A percentile compares a stretch with the other conserved stretches of the same genome.
These are phyloP conservation scores for Lochmaea crataegi DNA, from an alignment of 2,888 invertebrate species.

Conservation along the genomic window DNA sequence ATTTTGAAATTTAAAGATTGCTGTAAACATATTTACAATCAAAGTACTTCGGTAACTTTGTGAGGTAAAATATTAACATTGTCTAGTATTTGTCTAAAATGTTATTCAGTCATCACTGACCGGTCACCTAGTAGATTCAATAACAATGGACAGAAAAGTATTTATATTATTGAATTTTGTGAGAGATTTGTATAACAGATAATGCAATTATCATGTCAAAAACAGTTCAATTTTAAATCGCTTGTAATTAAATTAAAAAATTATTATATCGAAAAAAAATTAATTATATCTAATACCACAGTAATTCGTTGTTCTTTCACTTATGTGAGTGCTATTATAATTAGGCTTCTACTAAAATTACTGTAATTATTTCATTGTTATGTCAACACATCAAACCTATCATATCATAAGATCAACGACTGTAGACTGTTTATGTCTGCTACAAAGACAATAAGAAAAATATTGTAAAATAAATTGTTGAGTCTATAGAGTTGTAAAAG, in stretches of 20 bases:
- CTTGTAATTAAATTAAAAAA: too few relatives aligned
- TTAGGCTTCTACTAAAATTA: slow-evolving; percentile 30
- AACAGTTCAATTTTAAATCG: too few relatives aligned
- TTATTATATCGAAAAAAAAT: neutral
- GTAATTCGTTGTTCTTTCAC: slow-evolving; percentile 19
- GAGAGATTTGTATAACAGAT: neutral
- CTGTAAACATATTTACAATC: too few relatives aligned
- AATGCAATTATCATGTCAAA: too few relatives aligned
- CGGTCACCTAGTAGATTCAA: too few relatives aligned
- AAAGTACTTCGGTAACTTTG: too few relatives aligned
- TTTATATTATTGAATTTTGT: neutral
- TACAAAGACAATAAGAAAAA: slow-evolving; percentile 31
- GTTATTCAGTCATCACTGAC: too few relatives aligned
- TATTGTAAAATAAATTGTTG: slow-evolving; percentile 32
- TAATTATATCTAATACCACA: neutral
- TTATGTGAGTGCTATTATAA: slow-evolving; percentile 28
- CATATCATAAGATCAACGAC: slow-evolving; percentile 34
- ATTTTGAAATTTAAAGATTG: too few relatives aligned
- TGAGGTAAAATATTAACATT: too few relatives aligned
- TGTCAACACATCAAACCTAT: slow-evolving; percentile 41
- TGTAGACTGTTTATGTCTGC: slow-evolving; percentile 27
- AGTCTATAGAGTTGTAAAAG: neutral
- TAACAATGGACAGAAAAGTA: too few relatives aligned
- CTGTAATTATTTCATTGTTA: slow-evolving; percentile 41
- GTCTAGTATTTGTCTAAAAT: too few relatives aligned